phyloP scores from a whole-genome alignment of 2,113 vertebrate genomes.

The Neotoma lepida region DNA sequence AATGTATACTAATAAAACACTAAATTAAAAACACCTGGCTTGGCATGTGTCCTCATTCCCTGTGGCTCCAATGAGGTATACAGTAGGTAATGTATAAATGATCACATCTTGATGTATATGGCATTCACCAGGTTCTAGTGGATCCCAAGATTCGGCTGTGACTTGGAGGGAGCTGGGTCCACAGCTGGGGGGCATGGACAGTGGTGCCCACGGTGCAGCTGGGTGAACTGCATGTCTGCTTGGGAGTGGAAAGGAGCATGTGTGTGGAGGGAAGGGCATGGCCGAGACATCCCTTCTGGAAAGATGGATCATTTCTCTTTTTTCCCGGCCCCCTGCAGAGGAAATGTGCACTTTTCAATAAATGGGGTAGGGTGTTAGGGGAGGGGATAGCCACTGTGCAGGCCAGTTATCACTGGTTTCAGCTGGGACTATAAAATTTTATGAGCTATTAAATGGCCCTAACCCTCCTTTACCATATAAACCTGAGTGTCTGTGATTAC shows the following conservation, averaged over 20 bases:
- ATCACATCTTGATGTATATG: neutral
- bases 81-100: neutral
- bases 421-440: constrained; percentile 86
- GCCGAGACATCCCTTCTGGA: constrained; percentile 72
- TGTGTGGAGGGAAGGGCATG: constrained; percentile 5
- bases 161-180: fast-evolving
- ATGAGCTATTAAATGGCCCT: constrained; percentile 88
- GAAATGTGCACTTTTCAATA: constrained; percentile 84
- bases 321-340: constrained; percentile 42
- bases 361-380: constrained; percentile 43
- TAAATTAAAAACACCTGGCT: neutral
- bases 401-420: constrained; percentile 85
- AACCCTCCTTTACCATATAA: constrained; percentile 83
- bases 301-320: constrained; percentile 63
- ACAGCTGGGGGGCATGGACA: fast-evolving
- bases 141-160: fast-evolving
- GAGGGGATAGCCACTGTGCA: constrained; percentile 76
- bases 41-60: neutral
- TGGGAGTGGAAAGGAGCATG: constrained; percentile 25
- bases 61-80: fast-evolving
- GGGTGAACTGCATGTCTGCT: neutral
- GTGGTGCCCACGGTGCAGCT: fast-evolving
- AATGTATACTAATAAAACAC: neutral
- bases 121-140: neutral
- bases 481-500: constrained; percentile 80